Conservation (phyloP, 2,888 invertebrate species). For the Marronus borbonicus region DNA sequence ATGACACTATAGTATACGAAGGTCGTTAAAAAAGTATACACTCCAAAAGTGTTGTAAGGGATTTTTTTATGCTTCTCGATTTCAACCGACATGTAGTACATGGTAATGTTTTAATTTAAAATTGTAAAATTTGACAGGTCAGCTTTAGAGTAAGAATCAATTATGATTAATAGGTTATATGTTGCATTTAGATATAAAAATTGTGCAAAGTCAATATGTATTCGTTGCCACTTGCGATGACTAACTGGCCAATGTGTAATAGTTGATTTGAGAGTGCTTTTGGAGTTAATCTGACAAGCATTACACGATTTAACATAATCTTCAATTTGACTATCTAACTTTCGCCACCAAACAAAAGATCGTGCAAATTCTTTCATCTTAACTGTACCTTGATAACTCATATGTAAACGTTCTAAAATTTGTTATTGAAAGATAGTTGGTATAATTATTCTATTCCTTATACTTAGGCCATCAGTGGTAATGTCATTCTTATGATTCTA, state of each 20-base stretch:
- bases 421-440: too few relatives aligned
- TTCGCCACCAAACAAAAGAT: not conserved
- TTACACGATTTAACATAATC: conserved; percentile 4
- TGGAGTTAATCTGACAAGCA: conserved; percentile 27
- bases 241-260: conserved; percentile 24
- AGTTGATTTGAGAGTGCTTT: not conserved
- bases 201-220: conserved; percentile 27
- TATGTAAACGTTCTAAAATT: too few relatives aligned
- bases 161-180: conserved; percentile 16
- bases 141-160: conserved; percentile 16
- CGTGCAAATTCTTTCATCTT: conserved; percentile 10
- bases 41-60: too few relatives aligned
- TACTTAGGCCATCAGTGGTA: not conserved
- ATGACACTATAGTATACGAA: too few relatives aligned
- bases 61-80: too few relatives aligned
- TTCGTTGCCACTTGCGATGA: conserved; percentile 17
- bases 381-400: conserved; percentile 10
- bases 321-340: conserved; percentile 25
- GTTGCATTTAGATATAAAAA: conserved; percentile 11
- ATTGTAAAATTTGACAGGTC: too few relatives aligned
- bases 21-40: too few relatives aligned
- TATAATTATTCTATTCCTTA: not conserved
- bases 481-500: conserved; percentile 10
- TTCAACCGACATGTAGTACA: too few relatives aligned
- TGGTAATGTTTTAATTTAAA: too few relatives aligned